Conservation (phyloP, 2,797 vertebrate species). For the Sibirionetta formosa region DNA sequence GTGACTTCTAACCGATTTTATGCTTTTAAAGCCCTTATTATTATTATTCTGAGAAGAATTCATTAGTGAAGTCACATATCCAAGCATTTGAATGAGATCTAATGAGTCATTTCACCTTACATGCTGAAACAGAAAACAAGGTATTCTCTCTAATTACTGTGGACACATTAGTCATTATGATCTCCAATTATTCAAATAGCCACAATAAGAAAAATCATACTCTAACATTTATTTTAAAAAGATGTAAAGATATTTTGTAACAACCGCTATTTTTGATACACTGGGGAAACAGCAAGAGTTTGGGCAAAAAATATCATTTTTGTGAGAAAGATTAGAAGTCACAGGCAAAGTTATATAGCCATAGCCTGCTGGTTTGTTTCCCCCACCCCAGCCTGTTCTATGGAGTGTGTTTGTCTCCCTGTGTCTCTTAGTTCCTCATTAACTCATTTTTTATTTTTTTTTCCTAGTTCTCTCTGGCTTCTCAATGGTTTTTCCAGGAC, state of each 20-base stretch:
- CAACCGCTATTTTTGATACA: background rate
- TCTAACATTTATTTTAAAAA: fast-evolving
- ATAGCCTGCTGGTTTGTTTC: background rate
- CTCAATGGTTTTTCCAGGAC: background rate
- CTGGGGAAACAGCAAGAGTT: background rate
- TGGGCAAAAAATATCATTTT: background rate
- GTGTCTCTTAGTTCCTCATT: background rate
- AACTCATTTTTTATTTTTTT: background rate
- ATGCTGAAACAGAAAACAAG: background rate
- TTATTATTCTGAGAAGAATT: background rate
- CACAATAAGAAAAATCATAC: background rate
- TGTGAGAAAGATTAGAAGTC: background rate
- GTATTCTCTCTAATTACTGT: background rate
- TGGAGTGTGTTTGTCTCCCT: background rate
- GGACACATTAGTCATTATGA: background rate
- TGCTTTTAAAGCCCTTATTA: background rate
- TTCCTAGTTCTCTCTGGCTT: background rate
- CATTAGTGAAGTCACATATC: background rate
- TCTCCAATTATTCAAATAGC: background rate
- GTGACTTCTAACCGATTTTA: background rate
- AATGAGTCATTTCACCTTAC: background rate
- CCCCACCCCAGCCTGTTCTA: background rate
- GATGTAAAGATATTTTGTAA: background rate
- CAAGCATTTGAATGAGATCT: background rate
- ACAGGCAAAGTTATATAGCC: background rate